Base-by-base conservation (phyloP, 2,797 vertebrate species). In the Anableps anableps region DNA sequence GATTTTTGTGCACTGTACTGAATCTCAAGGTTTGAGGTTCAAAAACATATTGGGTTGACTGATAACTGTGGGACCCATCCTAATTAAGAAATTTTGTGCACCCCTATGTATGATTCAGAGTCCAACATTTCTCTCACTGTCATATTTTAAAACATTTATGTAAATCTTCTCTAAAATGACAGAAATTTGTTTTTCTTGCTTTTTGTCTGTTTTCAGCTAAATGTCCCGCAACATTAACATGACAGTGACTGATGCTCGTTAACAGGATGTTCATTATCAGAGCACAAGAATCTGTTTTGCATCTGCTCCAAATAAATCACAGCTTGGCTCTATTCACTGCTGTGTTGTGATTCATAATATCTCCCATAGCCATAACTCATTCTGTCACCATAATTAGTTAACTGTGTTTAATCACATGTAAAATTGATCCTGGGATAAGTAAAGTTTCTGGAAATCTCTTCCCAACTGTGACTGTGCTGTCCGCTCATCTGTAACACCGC, bases 391-490 rank as follows among this genome's bases (percentile, higher is more conserved):
- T 90, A 91, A 92, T 93, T 91, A 90, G 89, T 93, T 91, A 94
- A 93, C 89, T 91, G 85, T 84, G 93, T 93, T 95, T 94, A 94
- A 95, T 95, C 90, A 90, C 86, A 93, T 76, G 78, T 88, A 93
- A 94, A 95, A 94, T 94, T 88, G 91, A 93, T 94, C 90, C 88
- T 83, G 17, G 79, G 90, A 87, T 91, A 90, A 93, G 85, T 89
- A 89, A 93, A 91, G 84, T 84, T 88, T 88, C 78, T 47, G 41
- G 78, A 89, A 86, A 84, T 86, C 84, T 72, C 48, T 84, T 62
- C 75, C 85, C 71, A 38, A 82, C 88, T 83, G 81, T 72, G 87
- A 83, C 72, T 79, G 62, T 74, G 85, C 60, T 72, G 77, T 80
- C 76, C 80, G n/a, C 77, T 86, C 85, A 80, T 89, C 88, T 89